A percentile compares a stretch with the other conserved stretches of the same genome.
Conservation (phyloP, 2,797 vertebrate genomes). For the Coendou prehensilis region DNA sequence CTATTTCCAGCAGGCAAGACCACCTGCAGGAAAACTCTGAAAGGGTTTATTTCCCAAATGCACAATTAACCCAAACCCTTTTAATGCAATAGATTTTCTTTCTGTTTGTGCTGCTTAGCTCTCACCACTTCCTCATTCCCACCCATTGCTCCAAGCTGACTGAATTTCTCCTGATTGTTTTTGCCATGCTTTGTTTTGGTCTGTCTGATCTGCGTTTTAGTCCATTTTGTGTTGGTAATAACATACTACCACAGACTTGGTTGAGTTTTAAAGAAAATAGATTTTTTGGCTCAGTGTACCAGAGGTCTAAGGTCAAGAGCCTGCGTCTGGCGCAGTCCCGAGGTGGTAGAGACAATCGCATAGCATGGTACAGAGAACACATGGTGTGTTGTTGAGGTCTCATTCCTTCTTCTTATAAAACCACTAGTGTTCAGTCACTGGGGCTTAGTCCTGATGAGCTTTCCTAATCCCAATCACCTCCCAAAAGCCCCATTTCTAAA, state of each 20-base stretch:
- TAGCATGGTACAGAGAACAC: neutral
- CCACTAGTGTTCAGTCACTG: neutral
- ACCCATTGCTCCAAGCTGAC: neutral
- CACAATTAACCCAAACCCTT: neutral
- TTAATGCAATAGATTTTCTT: neutral
- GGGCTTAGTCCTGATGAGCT: neutral
- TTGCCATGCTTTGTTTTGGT: neutral
- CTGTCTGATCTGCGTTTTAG: neutral
- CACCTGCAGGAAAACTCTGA: neutral
- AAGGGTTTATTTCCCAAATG: neutral
- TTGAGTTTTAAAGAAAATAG: neutral
- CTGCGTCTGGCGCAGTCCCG: neutral
- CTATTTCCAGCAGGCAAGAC: neutral
- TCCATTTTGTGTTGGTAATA: neutral
- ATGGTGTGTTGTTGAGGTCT: neutral
- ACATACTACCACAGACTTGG: neutral
- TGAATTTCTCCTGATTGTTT: slow-evolving; percentile 14
- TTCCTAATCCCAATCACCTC: neutral
- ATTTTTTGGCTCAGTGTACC: neutral
- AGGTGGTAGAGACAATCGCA: neutral
- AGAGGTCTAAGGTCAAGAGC: neutral
- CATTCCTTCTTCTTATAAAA: too few relatives aligned
- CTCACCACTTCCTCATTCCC: neutral
- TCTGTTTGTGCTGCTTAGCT: neutral
- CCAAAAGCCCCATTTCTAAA: neutral